phyloP scores from a whole-genome alignment of 2,797 vertebrate species.

The Numenius phaeopus region DNA sequence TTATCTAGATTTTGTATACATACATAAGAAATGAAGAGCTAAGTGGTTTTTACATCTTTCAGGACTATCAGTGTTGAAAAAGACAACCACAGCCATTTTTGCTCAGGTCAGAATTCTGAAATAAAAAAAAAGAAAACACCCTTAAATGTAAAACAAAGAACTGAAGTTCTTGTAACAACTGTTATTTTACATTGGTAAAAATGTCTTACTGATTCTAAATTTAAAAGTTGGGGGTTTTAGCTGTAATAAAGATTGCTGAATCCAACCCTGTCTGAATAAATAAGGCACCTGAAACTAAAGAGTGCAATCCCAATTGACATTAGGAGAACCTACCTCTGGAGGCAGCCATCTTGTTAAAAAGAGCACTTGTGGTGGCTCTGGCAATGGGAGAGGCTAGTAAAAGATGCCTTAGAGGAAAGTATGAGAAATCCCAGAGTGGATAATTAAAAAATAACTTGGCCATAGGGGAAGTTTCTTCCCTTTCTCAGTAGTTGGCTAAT shows the following conservation, averaged over 20 bases:
- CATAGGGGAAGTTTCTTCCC: conserved; percentile 28
- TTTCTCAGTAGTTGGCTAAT: conserved; percentile 25
- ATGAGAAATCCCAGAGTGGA: conserved; percentile 49
- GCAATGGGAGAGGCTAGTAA: background rate
- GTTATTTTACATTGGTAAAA: background rate
- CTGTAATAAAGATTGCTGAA: background rate
- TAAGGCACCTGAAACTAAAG: background rate
- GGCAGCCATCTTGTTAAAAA: conserved; percentile 23
- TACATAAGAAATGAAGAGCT: background rate
- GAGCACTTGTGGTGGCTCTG: conserved; percentile 5
- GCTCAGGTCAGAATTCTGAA: background rate
- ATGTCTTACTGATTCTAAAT: background rate
- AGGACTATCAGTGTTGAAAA: background rate
- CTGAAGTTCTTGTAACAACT: background rate
- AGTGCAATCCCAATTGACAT: background rate
- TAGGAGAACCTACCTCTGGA: background rate
- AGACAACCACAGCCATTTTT: background rate
- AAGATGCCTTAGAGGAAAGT: conserved; percentile 30
- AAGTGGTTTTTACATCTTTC: background rate
- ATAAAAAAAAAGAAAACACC: background rate
- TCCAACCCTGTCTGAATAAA: background rate
- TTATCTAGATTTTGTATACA: background rate
- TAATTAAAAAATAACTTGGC: conserved; percentile 57
- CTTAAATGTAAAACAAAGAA: background rate
- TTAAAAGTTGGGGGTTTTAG: background rate